Base-by-base conservation (phyloP, 1,140 invertebrate species). In the Trissolcus basalis region DNA sequence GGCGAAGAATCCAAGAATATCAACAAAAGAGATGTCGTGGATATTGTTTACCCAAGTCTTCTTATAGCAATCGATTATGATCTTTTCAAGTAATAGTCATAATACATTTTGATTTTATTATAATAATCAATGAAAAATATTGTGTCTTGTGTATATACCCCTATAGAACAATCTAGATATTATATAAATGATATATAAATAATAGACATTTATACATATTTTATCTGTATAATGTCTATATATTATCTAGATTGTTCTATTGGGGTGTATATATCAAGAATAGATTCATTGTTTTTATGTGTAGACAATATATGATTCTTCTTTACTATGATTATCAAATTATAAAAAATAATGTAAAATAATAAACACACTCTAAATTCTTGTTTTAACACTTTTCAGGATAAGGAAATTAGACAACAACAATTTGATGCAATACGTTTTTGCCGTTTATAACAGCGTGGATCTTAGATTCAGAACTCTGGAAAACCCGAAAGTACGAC, bases 71-170 rank as follows among this genome's bases (percentile, higher is more conserved):
- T 54, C 6, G 51, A 65, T 41, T 48, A 55, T 27, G 43, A 48
- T 27, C 6, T 55, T 13, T 65, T 54, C 44, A 65, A 49, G 61
- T 65, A 65, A 47, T 19, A 14, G 43, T n/a, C n/a, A n/a, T n/a
- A n/a, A n/a, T n/a, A n/a, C n/a, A n/a, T n/a, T n/a, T n/a, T n/a
- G n/a, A n/a, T n/a, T n/a, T n/a, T n/a, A n/a, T n/a, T n/a, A n/a
- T n/a, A n/a, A n/a, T n/a, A n/a, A n/a, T n/a, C n/a, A 45, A 45
- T 45, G 7, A 12, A 45, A 2, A 12, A 15, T 14, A n/a, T n/a
- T n/a, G n/a, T n/a, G n/a, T n/a, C n/a, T n/a, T n/a, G n/a, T n/a
- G n/a, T n/a, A n/a, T n/a, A n/a, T n/a, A n/a, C n/a, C n/a, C n/a
- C n/a, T n/a, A n/a, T n/a, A n/a, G n/a, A n/a, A n/a, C n/a, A n/a